Base-by-base conservation (phyloP, 2,113 vertebrate species). In the Muntiacus reevesi region DNA sequence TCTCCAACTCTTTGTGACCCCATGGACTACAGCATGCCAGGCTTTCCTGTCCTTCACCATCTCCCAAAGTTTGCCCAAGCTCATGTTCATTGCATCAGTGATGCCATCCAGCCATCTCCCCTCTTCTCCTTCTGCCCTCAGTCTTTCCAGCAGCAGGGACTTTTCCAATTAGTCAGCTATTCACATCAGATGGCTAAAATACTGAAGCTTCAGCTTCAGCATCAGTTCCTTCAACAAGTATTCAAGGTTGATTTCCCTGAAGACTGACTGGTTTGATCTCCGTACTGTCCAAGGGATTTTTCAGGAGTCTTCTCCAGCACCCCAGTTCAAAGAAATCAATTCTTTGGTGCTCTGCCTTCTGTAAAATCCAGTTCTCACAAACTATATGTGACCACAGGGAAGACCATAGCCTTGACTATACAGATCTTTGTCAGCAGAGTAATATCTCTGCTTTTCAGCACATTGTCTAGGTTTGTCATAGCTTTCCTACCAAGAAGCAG, bases 221-320 rank as follows among this genome's bases (percentile, higher is more conserved):
- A 36, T 71, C 64, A 36, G 64, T 71, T n/a, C n/a, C 23, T 71
- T 19, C 19, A 36, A 71, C n/a, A 36, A 21, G 33, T 67, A 36
- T 71, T 71, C n/a, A 71, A 71, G 67, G n/a, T 23, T 71, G n/a
- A 71, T 40, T 40, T 71, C n/a, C n/a, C 19, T 71, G 19, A 71
- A 40, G 10, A 71, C n/a, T 40, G 67, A 71, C 67, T 23, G 1
- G n/a, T 71, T 71, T 23, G 19, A 40, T 40, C 19, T 71, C 10
- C 2, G 0, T 6, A 5, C n/a, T 40, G 5, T 23, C 19, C 19
- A 71, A 12, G 10, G 5, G n/a, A 36, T 19, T 23, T 71, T 71
- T 40, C 67, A 71, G 19, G n/a, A 12, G n/a, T 71, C 67, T 40
- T 71, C n/a, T 71, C 67, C 67, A 23, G 9, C 9, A 40, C 19